phyloP scores from a whole-genome alignment of 2,888 invertebrate species.

The Caenorhabditis imperialis region DNA sequence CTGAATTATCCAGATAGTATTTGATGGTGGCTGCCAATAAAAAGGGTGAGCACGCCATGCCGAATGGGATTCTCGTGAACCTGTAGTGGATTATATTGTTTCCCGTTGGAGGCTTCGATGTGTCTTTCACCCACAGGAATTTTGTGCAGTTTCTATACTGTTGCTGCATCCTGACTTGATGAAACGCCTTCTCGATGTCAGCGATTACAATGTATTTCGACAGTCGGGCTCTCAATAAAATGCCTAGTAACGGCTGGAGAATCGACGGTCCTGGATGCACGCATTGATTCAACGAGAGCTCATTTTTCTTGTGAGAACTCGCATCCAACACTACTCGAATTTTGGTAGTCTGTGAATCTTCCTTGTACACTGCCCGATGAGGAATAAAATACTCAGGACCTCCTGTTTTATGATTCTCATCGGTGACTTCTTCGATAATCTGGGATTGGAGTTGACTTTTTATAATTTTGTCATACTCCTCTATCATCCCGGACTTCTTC shows the following conservation, averaged over 20 bases:
- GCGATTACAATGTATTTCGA: neutral
- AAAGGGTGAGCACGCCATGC: conserved; percentile 22
- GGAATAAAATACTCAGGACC: conserved; percentile 1
- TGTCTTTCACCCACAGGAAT: conserved; percentile 33
- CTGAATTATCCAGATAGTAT: conserved; percentile 5
- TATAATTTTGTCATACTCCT: neutral
- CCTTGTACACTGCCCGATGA: conserved; percentile 1
- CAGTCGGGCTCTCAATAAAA: neutral
- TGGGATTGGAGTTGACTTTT: neutral
- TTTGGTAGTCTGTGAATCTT: conserved; percentile 2
- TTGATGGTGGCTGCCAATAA: conserved; percentile 12
- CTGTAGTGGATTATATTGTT: conserved; percentile 7
- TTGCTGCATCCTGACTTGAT: conserved; percentile 6
- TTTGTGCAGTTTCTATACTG: conserved; percentile 1
- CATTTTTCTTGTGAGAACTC: neutral
- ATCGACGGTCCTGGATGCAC: conserved; percentile 6
- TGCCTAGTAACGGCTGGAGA: conserved; percentile 2
- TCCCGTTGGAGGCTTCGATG: neutral
- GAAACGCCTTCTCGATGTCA: conserved; percentile 23
- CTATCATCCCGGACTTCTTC: neutral
- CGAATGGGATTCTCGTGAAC: conserved; percentile 32
- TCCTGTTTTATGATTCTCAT: neutral
- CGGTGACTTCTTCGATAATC: neutral
- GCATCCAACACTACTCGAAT: conserved; percentile 18
- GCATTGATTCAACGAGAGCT: conserved; percentile 23